These are phyloP conservation scores for Drosophila virilis DNA, from an alignment of 1,140 invertebrate species.

Conservation along the genomic window DNA sequence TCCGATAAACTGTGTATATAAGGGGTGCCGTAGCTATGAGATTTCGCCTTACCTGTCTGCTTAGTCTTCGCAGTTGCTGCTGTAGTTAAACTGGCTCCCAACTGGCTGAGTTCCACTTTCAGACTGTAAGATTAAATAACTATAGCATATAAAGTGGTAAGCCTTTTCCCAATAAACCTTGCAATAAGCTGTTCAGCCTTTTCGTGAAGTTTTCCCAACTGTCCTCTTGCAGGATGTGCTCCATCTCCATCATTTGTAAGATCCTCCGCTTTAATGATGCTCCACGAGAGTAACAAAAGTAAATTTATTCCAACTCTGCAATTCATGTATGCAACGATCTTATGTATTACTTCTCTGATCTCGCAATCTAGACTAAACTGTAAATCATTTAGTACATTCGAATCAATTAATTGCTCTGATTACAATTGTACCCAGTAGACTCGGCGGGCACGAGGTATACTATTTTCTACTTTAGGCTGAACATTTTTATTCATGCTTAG, in stretches of 20 bases:
- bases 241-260: neutral
- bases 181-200: conserved; percentile 14
- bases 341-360: neutral
- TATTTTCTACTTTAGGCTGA: neutral
- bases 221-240: neutral
- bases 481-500: neutral
- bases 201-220: conserved; percentile 3
- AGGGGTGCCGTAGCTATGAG: neutral
- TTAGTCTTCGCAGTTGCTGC: neutral
- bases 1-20: neutral
- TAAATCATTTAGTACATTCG: neutral
- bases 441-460: neutral
- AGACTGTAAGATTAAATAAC: conserved; percentile 2
- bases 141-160: neutral
- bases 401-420: neutral
- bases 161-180: neutral
- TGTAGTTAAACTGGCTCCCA: neutral
- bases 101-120: conserved; percentile 1
- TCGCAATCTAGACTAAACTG: conserved; percentile 18
- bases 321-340: conserved; percentile 4
- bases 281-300: neutral
- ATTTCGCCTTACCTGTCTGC: conserved; percentile 4
- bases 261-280: neutral
- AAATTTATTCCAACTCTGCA: neutral
- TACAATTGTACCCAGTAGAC: conserved; percentile 14